A percentile compares a stretch with the other conserved stretches of the same genome.
Conservation (phyloP, 1,140 invertebrate genomes). For the Littorina saxatilis region DNA sequence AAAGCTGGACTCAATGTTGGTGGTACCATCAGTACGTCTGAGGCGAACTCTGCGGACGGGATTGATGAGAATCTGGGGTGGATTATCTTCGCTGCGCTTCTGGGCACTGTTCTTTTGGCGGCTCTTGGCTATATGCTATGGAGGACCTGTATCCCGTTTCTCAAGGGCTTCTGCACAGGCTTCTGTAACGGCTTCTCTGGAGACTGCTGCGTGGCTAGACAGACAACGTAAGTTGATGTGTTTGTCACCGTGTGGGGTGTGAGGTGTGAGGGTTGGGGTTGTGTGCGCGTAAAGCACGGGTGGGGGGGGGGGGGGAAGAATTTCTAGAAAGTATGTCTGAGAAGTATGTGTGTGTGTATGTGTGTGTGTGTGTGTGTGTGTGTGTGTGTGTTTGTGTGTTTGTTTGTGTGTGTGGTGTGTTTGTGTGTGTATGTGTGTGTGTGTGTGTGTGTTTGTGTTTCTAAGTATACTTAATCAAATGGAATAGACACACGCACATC, state of each 20-base stretch:
- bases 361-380: neutral
- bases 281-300: no score
- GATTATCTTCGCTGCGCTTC: constrained; percentile 22
- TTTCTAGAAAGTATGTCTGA: neutral
- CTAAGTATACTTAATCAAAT: no score
- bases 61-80: constrained; percentile 28
- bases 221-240: neutral
- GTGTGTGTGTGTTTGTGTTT: no score
- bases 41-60: constrained; percentile 38
- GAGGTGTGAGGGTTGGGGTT: neutral
- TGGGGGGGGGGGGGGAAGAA: no score
- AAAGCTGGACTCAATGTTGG: constrained; percentile 12
- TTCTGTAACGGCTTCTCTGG: neutral
- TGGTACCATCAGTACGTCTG: neutral
- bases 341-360: neutral
- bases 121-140: neutral
- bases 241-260: neutral
- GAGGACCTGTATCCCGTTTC: neutral
- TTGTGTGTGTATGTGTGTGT: no score
- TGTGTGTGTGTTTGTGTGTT: no score
- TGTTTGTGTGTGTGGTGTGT: no score
- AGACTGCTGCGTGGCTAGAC: neutral
- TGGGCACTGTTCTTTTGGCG: constrained; percentile 3
- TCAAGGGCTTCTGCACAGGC: neutral
- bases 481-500: no score